Evolutionary conservation across 2,113 vertebrate species (phyloP).

Genomic region (Paracanthobrama guichenoti): DNA sequence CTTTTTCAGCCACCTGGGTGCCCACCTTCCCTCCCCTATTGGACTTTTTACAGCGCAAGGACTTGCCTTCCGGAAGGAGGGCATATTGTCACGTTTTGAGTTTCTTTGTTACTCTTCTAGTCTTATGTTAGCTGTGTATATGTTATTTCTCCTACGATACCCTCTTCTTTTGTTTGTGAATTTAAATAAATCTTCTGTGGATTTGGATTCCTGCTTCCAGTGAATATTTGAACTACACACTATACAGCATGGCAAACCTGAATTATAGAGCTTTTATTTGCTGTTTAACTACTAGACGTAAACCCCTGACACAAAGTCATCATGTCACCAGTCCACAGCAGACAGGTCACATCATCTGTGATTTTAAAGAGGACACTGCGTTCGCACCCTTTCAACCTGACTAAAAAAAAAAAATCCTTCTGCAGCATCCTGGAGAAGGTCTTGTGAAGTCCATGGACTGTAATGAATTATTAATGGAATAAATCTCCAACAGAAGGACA

Average conservation of each 20-base stretch:
- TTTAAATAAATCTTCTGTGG: too few species aligned
- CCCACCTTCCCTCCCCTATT: too few species aligned
- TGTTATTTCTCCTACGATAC: too few species aligned
- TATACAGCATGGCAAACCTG: neutral
- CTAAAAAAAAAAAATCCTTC: slow-evolving; percentile 12
- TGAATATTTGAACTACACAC: too few species aligned
- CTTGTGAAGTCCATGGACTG: slow-evolving; percentile 40
- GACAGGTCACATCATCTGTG: slow-evolving; percentile 18
- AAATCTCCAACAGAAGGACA: slow-evolving; percentile 57
- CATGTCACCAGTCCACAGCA: slow-evolving; percentile 9
- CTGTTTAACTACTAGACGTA: slow-evolving; percentile 15
- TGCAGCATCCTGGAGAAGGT: slow-evolving; percentile 40
- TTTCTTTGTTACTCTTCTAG: too few species aligned
- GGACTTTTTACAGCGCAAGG: too few species aligned
- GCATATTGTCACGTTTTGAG: too few species aligned
- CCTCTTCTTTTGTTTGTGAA: too few species aligned
- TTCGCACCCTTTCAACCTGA: slow-evolving; percentile 13
- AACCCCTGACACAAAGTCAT: neutral
- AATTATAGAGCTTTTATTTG: neutral
- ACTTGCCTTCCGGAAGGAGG: too few species aligned
- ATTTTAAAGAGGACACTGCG: neutral
- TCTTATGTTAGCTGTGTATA: too few species aligned
- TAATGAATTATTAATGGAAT: slow-evolving; percentile 59
- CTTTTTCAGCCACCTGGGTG: too few species aligned
- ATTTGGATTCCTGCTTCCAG: too few species aligned